A percentile compares a stretch with the other conserved stretches of the same genome.
These are phyloP conservation scores for Drosophila barbarae DNA, from an alignment of 2,888 invertebrate genomes.

Conservation along the genomic window DNA sequence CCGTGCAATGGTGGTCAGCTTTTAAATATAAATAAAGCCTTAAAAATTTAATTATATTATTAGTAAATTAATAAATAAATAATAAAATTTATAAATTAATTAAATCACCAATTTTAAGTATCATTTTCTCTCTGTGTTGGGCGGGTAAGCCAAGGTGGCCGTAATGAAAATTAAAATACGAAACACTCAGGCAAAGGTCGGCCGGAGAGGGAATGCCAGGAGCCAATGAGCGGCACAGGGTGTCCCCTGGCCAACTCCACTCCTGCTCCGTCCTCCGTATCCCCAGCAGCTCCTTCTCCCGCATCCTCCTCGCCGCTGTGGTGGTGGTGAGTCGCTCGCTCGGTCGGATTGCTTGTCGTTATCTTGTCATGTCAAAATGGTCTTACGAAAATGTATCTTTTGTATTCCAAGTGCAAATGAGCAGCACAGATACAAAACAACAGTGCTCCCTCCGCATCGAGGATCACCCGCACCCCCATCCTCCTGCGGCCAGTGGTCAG, in stretches of 20 bases:
- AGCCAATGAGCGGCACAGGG: constrained; percentile 65
- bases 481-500: constrained; percentile 7
- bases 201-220: constrained; percentile 32
- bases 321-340: constrained; percentile 34
- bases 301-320: neutral
- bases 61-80: neutral
- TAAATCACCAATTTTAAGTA: neutral
- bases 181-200: constrained; percentile 68
- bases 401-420: constrained; percentile 77
- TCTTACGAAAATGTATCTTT: constrained; percentile 76
- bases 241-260: constrained; percentile 9
- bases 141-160: constrained; percentile 43
- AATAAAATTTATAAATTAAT: neutral
- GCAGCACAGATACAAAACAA: constrained; percentile 63
- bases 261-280: neutral
- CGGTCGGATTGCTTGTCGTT: constrained; percentile 74
- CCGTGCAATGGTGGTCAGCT: too few relatives aligned
- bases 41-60: neutral
- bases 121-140: constrained; percentile 4
- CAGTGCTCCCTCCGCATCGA: constrained; percentile 13
- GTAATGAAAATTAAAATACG: constrained; percentile 76
- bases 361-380: constrained; percentile 78
- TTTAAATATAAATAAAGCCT: too few relatives aligned
- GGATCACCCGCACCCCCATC: constrained; percentile 1
- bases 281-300: neutral